Evolutionary conservation across 2,888 invertebrate species (phyloP).

Genomic region (Tachina lurida): DNA sequence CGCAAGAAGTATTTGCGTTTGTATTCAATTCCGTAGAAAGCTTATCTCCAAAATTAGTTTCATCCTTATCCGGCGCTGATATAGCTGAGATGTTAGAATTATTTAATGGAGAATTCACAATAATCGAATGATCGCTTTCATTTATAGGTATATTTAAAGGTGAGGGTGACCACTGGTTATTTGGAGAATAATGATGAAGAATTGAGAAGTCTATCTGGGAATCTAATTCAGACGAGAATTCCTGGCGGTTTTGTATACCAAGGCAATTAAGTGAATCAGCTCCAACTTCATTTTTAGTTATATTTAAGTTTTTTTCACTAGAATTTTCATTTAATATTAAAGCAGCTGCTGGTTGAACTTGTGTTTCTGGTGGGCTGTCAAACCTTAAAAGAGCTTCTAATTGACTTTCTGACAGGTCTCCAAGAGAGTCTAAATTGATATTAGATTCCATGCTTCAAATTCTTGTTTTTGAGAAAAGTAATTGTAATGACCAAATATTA

Average conservation of each 20-base stretch:
- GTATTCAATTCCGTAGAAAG: background rate
- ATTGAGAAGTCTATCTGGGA: constrained; percentile 59
- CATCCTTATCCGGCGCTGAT: background rate
- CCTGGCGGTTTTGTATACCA: constrained; percentile 66
- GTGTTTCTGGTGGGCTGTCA: constrained; percentile 71
- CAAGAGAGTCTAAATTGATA: constrained; percentile 68
- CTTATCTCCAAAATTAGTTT: background rate
- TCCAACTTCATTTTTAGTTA: background rate
- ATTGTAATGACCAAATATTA: constrained; percentile 78
- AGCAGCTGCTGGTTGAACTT: constrained; percentile 22
- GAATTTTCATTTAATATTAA: background rate
- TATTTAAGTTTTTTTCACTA: background rate
- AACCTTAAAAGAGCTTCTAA: constrained; percentile 74
- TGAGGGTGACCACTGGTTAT: constrained; percentile 25
- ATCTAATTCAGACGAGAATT: constrained; percentile 63
- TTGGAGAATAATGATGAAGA: constrained; percentile 39
- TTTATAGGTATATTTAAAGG: background rate
- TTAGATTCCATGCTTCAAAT: constrained; percentile 80
- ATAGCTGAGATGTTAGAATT: constrained; percentile 21
- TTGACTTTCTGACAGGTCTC: constrained; percentile 71
- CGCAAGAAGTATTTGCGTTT: background rate
- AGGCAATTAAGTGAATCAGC: constrained; percentile 8
- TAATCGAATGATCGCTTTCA: constrained; percentile 42
- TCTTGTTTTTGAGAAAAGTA: constrained; percentile 73
- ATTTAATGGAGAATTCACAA: constrained; percentile 52